Evolutionary conservation across 2,888 invertebrate genomes (phyloP).

Genomic region (Nematopogon swammerdamellus): DNA sequence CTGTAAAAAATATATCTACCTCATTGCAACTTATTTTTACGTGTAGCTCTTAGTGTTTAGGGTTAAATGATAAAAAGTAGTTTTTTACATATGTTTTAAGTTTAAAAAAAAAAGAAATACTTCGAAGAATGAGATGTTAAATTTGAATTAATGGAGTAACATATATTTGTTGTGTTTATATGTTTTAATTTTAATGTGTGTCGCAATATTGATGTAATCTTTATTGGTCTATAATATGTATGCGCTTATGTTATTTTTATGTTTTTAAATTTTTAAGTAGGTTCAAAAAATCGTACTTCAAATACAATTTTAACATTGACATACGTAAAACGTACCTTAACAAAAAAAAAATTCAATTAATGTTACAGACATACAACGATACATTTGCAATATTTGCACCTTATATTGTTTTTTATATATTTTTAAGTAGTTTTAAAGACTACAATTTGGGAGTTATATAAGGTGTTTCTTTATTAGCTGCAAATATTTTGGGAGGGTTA

Average conservation of each 20-base stretch:
- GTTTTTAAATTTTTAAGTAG: background rate
- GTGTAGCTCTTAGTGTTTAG: slow-evolving; percentile 21
- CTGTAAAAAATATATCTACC: slow-evolving; percentile 55
- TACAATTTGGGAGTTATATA: too few relatives aligned
- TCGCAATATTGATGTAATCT: slow-evolving; percentile 35
- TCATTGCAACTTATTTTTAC: slow-evolving; percentile 49
- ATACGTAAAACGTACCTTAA: background rate
- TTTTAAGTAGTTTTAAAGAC: too few relatives aligned
- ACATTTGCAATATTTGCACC: background rate
- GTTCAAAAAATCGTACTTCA: background rate
- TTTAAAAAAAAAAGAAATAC: slow-evolving; percentile 11
- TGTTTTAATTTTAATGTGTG: slow-evolving; percentile 32
- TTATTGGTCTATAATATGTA: slow-evolving; percentile 37
- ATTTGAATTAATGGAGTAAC: background rate
- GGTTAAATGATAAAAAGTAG: too few relatives aligned
- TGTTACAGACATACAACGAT: background rate
- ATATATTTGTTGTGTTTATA: slow-evolving; percentile 13
- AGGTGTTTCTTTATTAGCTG: too few relatives aligned
- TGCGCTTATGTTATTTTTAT: slow-evolving; percentile 20
- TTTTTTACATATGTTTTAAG: background rate
- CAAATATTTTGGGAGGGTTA: too few relatives aligned
- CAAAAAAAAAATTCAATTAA: background rate
- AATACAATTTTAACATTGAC: background rate
- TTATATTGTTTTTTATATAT: background rate
- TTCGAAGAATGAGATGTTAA: slow-evolving; percentile 2